Evolutionary conservation across 2,888 invertebrate species (phyloP).

Genomic region (Drosophila atroscutellata): DNA sequence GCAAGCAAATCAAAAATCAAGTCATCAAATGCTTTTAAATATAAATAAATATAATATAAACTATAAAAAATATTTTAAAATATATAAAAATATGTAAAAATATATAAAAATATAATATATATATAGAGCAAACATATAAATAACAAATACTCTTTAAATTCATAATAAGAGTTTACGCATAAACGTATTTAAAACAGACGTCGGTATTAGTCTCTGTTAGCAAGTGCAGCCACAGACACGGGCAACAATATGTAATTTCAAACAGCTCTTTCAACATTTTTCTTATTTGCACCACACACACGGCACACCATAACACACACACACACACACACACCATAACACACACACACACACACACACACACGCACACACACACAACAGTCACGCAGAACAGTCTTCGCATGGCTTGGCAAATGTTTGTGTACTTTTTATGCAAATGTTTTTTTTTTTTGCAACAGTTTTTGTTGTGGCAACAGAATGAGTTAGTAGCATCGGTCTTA

Average conservation of each 20-base stretch:
- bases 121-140: too few relatives aligned
- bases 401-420: conserved; percentile 50
- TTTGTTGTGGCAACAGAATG: conserved; percentile 30
- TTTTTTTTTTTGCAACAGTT: conserved; percentile 50
- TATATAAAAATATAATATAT: too few relatives aligned
- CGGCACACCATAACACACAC: background rate
- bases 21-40: background rate
- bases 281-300: conserved; percentile 22
- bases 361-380: conserved; percentile 27
- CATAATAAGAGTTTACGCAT: conserved; percentile 6
- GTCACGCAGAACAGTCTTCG: conserved; percentile 40
- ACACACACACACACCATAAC: conserved; percentile 10
- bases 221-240: conserved; percentile 14
- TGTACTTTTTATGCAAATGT: conserved; percentile 56
- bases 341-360: conserved; percentile 8
- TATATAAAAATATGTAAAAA: too few relatives aligned
- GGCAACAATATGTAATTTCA: conserved; percentile 52
- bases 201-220: conserved; percentile 3
- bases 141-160: background rate
- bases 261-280: conserved; percentile 53
- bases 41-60: background rate
- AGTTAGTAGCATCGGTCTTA: conserved; percentile 20
- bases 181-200: conserved; percentile 19
- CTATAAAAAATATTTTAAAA: too few relatives aligned
- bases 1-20: background rate